phyloP scores from a whole-genome alignment of 2,888 invertebrate genomes.

The Clusia tigrina region DNA sequence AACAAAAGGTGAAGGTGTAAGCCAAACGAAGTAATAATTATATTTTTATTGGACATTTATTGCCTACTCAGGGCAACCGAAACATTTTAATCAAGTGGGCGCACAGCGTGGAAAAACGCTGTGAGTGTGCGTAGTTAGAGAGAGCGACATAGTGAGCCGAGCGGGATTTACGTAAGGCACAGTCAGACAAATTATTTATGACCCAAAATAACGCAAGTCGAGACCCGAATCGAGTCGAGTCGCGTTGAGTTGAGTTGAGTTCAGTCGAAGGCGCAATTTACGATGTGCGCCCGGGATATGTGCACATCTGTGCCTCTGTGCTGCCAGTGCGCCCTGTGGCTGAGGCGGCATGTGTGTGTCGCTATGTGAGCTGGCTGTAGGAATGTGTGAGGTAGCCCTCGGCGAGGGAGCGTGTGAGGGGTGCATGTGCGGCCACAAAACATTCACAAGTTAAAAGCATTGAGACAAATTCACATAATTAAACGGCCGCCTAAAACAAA shows the following conservation, averaged over 20 bases:
- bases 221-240: neutral
- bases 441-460: neutral
- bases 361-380: neutral
- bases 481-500: no score
- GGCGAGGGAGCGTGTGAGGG: neutral
- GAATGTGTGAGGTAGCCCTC: no score
- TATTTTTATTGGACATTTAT: constrained; percentile 63
- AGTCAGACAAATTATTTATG: constrained; percentile 1
- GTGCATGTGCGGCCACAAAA: neutral
- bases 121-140: neutral
- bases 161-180: neutral
- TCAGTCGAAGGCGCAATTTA: neutral
- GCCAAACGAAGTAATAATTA: constrained; percentile 58
- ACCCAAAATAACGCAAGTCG: constrained; percentile 9
- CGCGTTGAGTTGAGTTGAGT: neutral
- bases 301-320: neutral
- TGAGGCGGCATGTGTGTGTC: neutral
- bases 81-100: constrained; percentile 52
- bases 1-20: constrained; percentile 43
- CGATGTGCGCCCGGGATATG: neutral
- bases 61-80: constrained; percentile 44
- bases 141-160: neutral
- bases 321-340: no score
- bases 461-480: neutral
- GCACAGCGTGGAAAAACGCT: neutral